Conservation (phyloP, 2,113 vertebrate genomes). For the Paedocypris sp. region DNA sequence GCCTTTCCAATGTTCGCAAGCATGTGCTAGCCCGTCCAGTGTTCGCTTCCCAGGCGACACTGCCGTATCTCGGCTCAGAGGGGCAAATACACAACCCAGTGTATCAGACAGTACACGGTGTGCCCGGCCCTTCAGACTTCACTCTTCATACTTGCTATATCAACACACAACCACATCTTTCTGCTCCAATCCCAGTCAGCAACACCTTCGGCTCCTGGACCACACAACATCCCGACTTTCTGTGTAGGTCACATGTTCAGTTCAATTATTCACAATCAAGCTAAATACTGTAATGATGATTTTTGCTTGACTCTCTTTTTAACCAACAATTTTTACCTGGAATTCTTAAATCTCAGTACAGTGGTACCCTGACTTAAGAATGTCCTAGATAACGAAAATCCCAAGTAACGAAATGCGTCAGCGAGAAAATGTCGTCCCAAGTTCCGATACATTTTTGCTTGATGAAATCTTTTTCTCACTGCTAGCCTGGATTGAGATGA, state of each 20-base stretch:
- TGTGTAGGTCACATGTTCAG: slow-evolving; percentile 70
- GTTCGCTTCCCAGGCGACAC: slow-evolving; percentile 53
- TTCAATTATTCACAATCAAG: too few species aligned
- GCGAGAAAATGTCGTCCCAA: too few species aligned
- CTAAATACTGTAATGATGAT: too few species aligned
- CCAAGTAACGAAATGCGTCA: too few species aligned
- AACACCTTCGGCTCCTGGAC: slow-evolving; percentile 57
- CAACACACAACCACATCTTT: slow-evolving; percentile 45
- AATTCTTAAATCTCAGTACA: too few species aligned
- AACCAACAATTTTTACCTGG: too few species aligned
- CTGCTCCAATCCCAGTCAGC: slow-evolving; percentile 45
- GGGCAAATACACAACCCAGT: slow-evolving; percentile 45
- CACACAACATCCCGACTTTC: slow-evolving; percentile 45
- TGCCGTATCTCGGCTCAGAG: slow-evolving; percentile 57
- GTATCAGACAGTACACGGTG: slow-evolving; percentile 50
- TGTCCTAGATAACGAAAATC: too few species aligned
- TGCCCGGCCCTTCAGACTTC: slow-evolving; percentile 50
- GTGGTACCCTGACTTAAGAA: too few species aligned
- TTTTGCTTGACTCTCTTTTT: too few species aligned
- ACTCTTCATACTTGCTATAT: slow-evolving; percentile 43
- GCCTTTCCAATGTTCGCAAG: slow-evolving; percentile 35
- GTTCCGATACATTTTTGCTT: too few species aligned
- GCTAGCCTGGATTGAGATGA: too few species aligned
- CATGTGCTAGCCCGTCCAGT: slow-evolving; percentile 53
- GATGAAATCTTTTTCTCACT: too few species aligned